Evolutionary conservation across 2,797 vertebrate genomes (phyloP), one percentile per base, ranked within the genome.

Genomic region (Todus mexicanus): DNA sequence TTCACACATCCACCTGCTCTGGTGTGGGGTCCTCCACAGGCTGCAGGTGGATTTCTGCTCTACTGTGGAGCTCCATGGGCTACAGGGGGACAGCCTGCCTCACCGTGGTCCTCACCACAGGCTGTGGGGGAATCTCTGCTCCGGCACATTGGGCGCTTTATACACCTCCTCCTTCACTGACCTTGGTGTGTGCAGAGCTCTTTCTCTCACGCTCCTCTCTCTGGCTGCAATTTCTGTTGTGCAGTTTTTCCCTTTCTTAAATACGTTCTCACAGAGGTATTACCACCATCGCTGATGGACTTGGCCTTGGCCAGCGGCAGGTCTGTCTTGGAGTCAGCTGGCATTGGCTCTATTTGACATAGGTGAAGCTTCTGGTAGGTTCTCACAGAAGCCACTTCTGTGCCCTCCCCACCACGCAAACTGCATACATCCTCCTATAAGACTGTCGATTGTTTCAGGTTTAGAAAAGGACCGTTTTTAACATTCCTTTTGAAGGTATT

Each of bases 61-160:
- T 25, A 50, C 48, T 22, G 22, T 26, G 11, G 12, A 53, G 35
- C 35, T 69, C 35, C 15, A 59, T n/a, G n/a, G n/a, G n/a, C 35
- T 14, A n/a, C n/a, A n/a, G n/a, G n/a, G 23, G n/a, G 40, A 48
- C 56, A 69, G 66, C 35, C 42, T 69, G 56, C 21, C 35, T 77
- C 66, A 38, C 37, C 42, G 16, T 0, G 15, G 23, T 8, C n/a
- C 37, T 50, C n/a, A 17, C 53, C 48, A 63, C 0, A 6, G 60
- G 31, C 38, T 63, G 60, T 43, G 76, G 8, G 31, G 71, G 48
- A 77, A 82, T 53, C 51, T 33, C 16, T 42, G 43, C 54, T 69
- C 65, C 0, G 0, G 6, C 2, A 6, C 42, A 26, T 68, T 54
- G 16, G 81, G 26, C 33, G 57, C 9, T 42, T 23, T 54, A 18